Percentiles rank a stretch among this genome's conserved stretches.
phyloP scores from a whole-genome alignment of 2,113 vertebrate genomes.

The Tringa solitaria region DNA sequence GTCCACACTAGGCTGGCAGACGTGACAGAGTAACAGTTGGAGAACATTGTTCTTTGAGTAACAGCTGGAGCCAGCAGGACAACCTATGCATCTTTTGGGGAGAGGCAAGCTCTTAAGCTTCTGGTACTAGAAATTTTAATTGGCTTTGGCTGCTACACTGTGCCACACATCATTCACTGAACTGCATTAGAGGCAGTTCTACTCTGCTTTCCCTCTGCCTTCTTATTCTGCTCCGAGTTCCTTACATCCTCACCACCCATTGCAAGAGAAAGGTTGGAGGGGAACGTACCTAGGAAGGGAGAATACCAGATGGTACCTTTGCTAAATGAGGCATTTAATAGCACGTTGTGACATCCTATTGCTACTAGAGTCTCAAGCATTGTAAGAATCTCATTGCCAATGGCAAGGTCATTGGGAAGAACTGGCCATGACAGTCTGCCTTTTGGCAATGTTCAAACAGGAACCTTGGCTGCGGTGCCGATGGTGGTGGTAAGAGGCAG shows the following conservation, averaged over 20 bases:
- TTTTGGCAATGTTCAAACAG: neutral
- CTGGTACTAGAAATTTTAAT: neutral
- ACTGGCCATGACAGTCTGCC: neutral
- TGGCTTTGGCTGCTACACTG: neutral
- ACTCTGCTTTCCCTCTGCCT: neutral
- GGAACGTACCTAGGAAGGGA: neutral
- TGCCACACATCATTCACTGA: neutral
- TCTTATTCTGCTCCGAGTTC: neutral
- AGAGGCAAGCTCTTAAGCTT: neutral
- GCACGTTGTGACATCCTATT: neutral
- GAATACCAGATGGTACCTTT: neutral
- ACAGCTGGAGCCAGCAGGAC: neutral
- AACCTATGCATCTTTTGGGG: neutral
- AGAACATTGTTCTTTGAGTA: neutral
- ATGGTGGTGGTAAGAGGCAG: neutral
- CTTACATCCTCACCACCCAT: neutral
- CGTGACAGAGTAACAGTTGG: fast-evolving
- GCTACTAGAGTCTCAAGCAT: neutral
- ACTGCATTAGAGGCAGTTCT: neutral
- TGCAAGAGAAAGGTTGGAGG: neutral
- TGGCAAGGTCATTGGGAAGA: neutral
- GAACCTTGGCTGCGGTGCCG: neutral
- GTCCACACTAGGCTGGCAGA: neutral
- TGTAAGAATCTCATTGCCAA: neutral
- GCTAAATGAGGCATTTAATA: neutral